phyloP scores from a whole-genome alignment of 2,113 vertebrate species.

The Globicephala melas region DNA sequence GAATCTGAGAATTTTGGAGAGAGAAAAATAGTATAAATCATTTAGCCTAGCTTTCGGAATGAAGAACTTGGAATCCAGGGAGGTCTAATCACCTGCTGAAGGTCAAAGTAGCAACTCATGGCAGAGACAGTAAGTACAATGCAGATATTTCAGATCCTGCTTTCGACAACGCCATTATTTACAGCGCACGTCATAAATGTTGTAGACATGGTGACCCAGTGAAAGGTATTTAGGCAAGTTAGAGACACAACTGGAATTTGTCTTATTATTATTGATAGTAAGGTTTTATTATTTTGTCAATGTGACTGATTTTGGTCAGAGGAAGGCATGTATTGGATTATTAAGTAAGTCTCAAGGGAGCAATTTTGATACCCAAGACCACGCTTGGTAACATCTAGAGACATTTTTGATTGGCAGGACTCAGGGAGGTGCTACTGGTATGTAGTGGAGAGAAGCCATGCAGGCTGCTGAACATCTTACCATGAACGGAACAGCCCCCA shows the following conservation, averaged over 20 bases:
- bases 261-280: not conserved
- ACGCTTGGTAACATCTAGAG: not conserved
- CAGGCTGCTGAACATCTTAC: not conserved
- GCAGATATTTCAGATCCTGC: not conserved
- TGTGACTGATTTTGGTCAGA: not conserved
- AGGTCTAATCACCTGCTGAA: not conserved
- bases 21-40: constrained; percentile 6
- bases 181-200: not conserved
- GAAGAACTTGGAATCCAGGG: not conserved
- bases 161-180: constrained; percentile 3
- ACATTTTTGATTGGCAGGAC: not conserved
- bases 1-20: not conserved
- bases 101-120: not conserved
- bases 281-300: not conserved
- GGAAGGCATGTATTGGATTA: not conserved
- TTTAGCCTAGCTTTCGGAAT: not conserved
- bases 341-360: not conserved
- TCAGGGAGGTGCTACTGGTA: not conserved
- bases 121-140: not conserved
- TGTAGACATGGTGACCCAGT: not conserved
- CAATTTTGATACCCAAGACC: not conserved
- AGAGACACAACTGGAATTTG: not conserved
- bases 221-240: not conserved
- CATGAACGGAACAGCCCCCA: accelerated
- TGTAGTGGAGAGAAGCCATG: not conserved